A percentile compares a stretch with the other conserved stretches of the same genome.
Conservation (phyloP, 2,113 vertebrate species). For the Theristicus caerulescens region DNA sequence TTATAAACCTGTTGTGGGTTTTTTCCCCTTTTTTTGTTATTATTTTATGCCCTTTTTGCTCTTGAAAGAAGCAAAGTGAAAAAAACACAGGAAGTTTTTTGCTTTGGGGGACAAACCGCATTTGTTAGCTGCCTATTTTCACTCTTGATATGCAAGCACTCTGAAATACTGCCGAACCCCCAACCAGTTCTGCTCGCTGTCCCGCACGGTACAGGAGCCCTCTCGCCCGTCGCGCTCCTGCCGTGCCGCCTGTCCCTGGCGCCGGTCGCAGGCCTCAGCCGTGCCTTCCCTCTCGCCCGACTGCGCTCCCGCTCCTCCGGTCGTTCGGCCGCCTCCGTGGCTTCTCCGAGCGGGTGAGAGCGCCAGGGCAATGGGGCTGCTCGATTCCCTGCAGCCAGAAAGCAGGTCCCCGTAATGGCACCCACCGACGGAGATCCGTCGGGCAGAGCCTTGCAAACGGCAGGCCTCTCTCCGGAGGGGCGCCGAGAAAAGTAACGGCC, state of each 20-base stretch:
- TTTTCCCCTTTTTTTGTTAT: too few relatives aligned
- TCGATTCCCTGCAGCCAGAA: neutral
- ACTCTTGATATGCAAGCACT: neutral
- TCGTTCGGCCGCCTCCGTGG: neutral
- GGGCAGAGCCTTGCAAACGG: too few relatives aligned
- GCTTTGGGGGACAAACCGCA: fast-evolving
- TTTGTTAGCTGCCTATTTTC: neutral
- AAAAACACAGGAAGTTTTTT: neutral
- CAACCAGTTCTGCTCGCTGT: neutral
- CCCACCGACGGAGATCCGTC: too few relatives aligned
- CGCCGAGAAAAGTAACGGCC: neutral
- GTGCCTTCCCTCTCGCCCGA: neutral
- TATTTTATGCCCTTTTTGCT: neutral
- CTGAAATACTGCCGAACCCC: neutral
- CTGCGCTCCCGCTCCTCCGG: neutral
- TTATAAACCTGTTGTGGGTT: fast-evolving
- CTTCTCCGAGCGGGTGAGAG: neutral
- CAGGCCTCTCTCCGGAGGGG: too few relatives aligned
- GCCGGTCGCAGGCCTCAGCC: too few relatives aligned
- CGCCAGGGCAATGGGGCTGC: neutral
- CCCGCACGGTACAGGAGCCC: too few relatives aligned
- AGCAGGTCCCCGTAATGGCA: too few relatives aligned
- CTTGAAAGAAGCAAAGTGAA: neutral
- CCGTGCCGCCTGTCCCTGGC: too few relatives aligned
- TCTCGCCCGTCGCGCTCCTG: too few relatives aligned